These are phyloP conservation scores for Phacellophora camtschatica DNA, from an alignment of 30 jellyfish, hydroid and myxozoan genomes.

Conservation along the genomic window DNA sequence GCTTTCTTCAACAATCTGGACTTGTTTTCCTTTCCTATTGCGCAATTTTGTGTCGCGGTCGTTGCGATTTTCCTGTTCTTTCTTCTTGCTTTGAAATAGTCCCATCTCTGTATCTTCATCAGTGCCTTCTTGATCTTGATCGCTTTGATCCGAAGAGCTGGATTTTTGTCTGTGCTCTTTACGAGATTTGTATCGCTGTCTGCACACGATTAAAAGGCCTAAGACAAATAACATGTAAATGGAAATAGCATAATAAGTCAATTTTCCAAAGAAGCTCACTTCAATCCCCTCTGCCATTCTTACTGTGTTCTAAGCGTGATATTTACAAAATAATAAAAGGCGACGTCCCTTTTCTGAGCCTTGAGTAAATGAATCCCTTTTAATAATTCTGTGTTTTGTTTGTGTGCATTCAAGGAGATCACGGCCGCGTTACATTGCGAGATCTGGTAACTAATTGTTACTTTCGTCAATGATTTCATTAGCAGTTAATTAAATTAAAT, in stretches of 20 bases:
- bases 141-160: background rate
- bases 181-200: conserved; percentile 64
- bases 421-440: background rate
- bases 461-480: too few species aligned
- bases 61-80: background rate
- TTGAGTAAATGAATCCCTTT: conserved; percentile 25
- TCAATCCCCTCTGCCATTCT: conserved; percentile 79
- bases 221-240: conserved; percentile 60
- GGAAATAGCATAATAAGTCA: conserved; percentile 68
- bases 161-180: conserved; percentile 1
- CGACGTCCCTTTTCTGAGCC: conserved; percentile 43
- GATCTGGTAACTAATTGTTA: conserved; percentile 12
- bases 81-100: conserved; percentile 23
- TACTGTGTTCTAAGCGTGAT: conserved; percentile 60
- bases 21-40: background rate
- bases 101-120: conserved; percentile 41
- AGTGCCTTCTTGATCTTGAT: background rate
- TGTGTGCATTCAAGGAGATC: background rate
- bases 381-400: too few species aligned
- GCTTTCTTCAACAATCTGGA: background rate
- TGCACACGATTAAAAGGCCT: conserved; percentile 74
- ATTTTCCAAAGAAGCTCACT: conserved; percentile 62
- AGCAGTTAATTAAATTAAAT: too few species aligned
- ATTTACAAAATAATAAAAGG: background rate
- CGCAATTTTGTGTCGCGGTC: background rate